Evolutionary conservation across 2,888 invertebrate genomes (phyloP).

Genomic region (Entomobrya proxima): DNA sequence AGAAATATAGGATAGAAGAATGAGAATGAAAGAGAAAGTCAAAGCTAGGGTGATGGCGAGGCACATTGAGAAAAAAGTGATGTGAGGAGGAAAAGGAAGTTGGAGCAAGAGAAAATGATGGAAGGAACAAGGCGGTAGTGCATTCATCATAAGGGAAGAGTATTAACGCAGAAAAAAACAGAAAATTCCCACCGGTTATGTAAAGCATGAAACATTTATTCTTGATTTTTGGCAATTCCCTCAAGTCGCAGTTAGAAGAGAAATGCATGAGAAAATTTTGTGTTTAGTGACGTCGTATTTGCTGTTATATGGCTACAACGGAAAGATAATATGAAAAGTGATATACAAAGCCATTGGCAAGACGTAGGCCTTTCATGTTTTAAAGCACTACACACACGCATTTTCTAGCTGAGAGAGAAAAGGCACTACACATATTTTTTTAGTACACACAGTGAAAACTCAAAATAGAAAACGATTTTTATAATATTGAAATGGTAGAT

Average conservation of each 20-base stretch:
- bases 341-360: constrained; percentile 38
- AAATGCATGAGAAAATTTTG: not conserved
- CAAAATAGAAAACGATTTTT: not conserved
- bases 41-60: not conserved
- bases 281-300: not conserved
- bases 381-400: not conserved
- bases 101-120: constrained; percentile 39
- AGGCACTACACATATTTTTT: not conserved
- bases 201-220: constrained; percentile 62
- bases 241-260: constrained; percentile 41
- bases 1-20: not conserved
- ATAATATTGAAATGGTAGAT: not conserved
- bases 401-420: not conserved
- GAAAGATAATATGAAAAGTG: constrained; percentile 14
- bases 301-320: not conserved
- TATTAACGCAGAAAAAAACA: constrained; percentile 13
- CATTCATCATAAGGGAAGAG: constrained; percentile 45
- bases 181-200: constrained; percentile 57
- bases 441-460: not conserved
- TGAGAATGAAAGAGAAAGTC: not conserved
- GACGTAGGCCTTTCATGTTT: constrained; percentile 1
- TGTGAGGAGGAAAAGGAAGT: constrained; percentile 21
- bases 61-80: not conserved
- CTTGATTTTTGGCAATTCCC: constrained; percentile 65
- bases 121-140: constrained; percentile 39